Base-by-base conservation (phyloP, 2,797 vertebrate genomes). In the Catharus ustulatus region DNA sequence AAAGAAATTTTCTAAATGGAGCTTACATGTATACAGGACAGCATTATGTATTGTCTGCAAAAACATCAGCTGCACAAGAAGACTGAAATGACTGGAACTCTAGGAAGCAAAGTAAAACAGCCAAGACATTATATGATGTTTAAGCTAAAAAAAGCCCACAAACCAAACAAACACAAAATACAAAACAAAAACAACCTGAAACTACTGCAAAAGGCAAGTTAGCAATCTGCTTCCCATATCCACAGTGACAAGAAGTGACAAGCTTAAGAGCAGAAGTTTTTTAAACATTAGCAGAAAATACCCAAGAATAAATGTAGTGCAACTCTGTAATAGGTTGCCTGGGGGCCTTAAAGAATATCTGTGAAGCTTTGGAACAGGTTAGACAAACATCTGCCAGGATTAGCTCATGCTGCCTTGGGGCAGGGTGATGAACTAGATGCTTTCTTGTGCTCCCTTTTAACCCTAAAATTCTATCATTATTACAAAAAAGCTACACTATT, bases 381-480 rank as follows among this genome's bases (percentile, higher is more conserved):
- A 94, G 79, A 83, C 52, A 91, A 95, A 96, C 78, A 93, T 92
- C 93, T 96, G 93, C 85, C 84, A 88, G 58, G 68, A 94, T 96
- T 94, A 96, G 62, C 79, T 96, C 91, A 95, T 94, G 62, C 46
- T 94, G 89, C 87, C 87, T 94, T 85, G 73, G 69, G 87, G 73
- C 68, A 92, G 73, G 49, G 43, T 89, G 93, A 94, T 88, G 89
- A 96, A 96, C 91, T 87, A 85, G 57, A 77, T 75, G 76, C 93
- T 86, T 82, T 86, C 58, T 62, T 75, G 64, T 2, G 7, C 69
- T 89, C 87, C 43, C 58, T 93, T 94, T 94, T 91, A 92, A 93
- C 78, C 61, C 76, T 68, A 42, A 78, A 91, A 88, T 91, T 89
- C 66, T 83, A 19, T 32, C 40, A 83, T 72, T 87, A 91, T 72